Percentiles rank a stretch among this genome's conserved stretches.
Conservation (phyloP, 2,797 vertebrate species). For the Erpetoichthys calabaricus region DNA sequence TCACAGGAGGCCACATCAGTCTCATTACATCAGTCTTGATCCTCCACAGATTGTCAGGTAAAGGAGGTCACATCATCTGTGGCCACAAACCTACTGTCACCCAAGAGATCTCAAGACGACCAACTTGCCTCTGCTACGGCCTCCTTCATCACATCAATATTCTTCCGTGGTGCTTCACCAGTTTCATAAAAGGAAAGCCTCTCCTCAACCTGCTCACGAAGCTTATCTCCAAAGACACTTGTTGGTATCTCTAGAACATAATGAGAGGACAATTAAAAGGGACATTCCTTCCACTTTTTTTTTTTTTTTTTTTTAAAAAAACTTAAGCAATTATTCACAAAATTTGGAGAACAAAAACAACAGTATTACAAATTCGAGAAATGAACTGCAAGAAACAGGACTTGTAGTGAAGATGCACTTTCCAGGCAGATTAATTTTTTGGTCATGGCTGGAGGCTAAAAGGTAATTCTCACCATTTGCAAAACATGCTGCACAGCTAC, state of each 20-base stretch:
- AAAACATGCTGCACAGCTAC: too few relatives aligned
- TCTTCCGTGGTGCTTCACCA: slow-evolving; percentile 76
- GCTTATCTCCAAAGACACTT: slow-evolving; percentile 76
- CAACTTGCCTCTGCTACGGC: slow-evolving; percentile 65
- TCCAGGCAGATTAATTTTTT: too few relatives aligned
- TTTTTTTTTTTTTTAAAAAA: too few relatives aligned
- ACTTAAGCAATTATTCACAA: too few relatives aligned
- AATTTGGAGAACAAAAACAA: too few relatives aligned
- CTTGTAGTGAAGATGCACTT: too few relatives aligned
- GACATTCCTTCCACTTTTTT: not conserved
- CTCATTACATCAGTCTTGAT: slow-evolving; percentile 94
- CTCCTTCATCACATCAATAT: slow-evolving; percentile 90
- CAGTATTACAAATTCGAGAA: too few relatives aligned
- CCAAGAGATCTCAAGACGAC: not conserved
- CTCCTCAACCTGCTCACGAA: slow-evolving; percentile 85
- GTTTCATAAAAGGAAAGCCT: slow-evolving; percentile 85
- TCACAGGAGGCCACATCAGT: slow-evolving; percentile 51
- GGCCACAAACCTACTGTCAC: too few relatives aligned
- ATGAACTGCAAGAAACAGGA: too few relatives aligned
- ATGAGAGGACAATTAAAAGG: not conserved
- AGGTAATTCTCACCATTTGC: too few relatives aligned
- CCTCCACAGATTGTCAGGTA: slow-evolving; percentile 67
- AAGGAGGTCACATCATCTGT: slow-evolving; percentile 53
- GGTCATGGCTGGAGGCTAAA: too few relatives aligned
- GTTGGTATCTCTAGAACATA: slow-evolving; percentile 66